Evolutionary conservation across 2,888 invertebrate species (phyloP).

Genomic region (Girardia tigrina): DNA sequence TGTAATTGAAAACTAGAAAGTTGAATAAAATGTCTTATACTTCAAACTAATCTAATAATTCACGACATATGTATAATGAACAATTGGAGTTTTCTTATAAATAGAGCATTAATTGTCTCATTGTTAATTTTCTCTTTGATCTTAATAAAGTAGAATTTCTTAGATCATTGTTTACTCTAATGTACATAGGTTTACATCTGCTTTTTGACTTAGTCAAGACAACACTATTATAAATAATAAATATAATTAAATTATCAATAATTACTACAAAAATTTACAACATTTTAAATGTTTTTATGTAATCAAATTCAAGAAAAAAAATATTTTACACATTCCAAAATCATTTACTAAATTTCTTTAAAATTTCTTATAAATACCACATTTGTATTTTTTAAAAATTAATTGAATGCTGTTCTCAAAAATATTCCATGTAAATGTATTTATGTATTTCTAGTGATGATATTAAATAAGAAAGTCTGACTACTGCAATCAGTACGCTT

Average conservation of each 20-base stretch:
- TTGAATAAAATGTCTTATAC: neutral
- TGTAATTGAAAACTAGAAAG: neutral
- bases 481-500: neutral
- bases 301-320: too few relatives aligned
- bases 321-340: too few relatives aligned
- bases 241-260: neutral
- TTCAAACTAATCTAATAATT: slow-evolving; percentile 23
- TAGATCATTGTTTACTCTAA: slow-evolving; percentile 13
- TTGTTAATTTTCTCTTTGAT: slow-evolving; percentile 8
- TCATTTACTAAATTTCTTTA: too few relatives aligned
- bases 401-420: too few relatives aligned
- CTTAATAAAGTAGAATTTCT: neutral
- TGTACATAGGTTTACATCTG: neutral
- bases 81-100: slow-evolving; percentile 11
- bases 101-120: slow-evolving; percentile 16
- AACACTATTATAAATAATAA: neutral
- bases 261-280: too few relatives aligned
- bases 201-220: neutral
- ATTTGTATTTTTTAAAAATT: too few relatives aligned
- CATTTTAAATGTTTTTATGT: too few relatives aligned
- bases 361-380: too few relatives aligned
- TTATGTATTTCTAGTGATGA: too few relatives aligned
- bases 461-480: neutral
- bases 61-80: neutral
- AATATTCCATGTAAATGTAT: too few relatives aligned